These are phyloP conservation scores for Dermolepida albohirtum DNA, from an alignment of 2,888 invertebrate genomes.

Conservation along the genomic window DNA sequence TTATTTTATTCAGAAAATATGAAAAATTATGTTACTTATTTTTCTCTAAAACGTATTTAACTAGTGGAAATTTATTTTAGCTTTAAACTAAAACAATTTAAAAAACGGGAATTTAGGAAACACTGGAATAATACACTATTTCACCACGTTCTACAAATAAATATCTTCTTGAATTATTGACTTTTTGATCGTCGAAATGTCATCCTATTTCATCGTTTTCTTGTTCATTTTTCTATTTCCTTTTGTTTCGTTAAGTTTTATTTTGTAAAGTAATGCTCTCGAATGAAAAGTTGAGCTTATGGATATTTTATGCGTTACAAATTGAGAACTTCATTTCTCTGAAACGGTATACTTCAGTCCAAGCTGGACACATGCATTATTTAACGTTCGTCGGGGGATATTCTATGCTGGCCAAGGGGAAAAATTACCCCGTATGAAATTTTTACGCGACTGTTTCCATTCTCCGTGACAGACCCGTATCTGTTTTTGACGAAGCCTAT, in stretches of 20 bases:
- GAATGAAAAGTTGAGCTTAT: constrained; percentile 38
- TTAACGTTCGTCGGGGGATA: constrained; percentile 51
- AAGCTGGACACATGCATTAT: constrained; percentile 61
- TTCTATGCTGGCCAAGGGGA: constrained; percentile 56
- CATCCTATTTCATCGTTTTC: too few relatives aligned
- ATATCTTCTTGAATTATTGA: too few relatives aligned
- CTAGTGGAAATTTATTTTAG: too few relatives aligned
- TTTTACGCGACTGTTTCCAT: constrained; percentile 54
- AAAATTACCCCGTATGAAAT: constrained; percentile 62
- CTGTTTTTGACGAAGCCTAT: constrained; percentile 53
- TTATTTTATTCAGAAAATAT: too few relatives aligned
- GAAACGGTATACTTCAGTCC: constrained; percentile 53
- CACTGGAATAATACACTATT: too few relatives aligned
- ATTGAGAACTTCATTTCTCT: constrained; percentile 62
- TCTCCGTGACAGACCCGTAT: constrained; percentile 38
- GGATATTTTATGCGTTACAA: constrained; percentile 54
- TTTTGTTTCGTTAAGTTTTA: constrained; percentile 38
- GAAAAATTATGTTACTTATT: too few relatives aligned
- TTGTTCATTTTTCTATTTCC: background rate
- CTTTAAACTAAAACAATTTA: too few relatives aligned
- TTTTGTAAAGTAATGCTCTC: constrained; percentile 34
- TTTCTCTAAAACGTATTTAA: too few relatives aligned
- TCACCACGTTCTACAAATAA: too few relatives aligned
- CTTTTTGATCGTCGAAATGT: too few relatives aligned
- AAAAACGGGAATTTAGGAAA: too few relatives aligned